Evolutionary conservation across 2,888 invertebrate genomes (phyloP).

Genomic region (Leptinotarsa rubiginosa): DNA sequence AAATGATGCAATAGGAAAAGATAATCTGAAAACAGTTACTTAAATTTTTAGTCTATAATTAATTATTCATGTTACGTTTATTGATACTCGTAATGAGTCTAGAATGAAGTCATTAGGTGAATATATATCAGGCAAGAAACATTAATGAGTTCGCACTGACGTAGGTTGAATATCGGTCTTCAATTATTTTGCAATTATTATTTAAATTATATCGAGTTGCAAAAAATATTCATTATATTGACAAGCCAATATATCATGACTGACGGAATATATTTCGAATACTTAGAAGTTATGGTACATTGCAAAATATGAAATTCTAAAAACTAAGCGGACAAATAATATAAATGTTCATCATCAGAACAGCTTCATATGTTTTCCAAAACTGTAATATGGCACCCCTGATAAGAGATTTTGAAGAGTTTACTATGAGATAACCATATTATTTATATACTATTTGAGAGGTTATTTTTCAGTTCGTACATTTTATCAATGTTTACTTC

Average conservation of each 20-base stretch:
- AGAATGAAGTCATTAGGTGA: constrained; percentile 18
- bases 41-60: background rate
- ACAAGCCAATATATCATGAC: constrained; percentile 6
- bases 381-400: no score
- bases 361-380: background rate
- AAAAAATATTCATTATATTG: constrained; percentile 9
- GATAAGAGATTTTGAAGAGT: no score
- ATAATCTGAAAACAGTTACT: background rate
- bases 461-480: background rate
- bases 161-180: constrained; percentile 41
- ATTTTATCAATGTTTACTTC: constrained; percentile 3
- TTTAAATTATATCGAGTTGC: constrained; percentile 17
- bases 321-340: no score
- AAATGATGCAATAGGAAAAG: background rate
- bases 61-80: background rate
- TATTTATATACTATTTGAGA: background rate
- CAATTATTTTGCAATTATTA: constrained; percentile 31
- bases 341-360: no score
- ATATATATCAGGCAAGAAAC: constrained; percentile 16
- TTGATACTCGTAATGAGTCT: constrained; percentile 9
- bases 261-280: background rate
- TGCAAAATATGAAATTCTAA: no score
- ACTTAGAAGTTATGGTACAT: background rate
- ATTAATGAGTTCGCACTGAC: constrained; percentile 35
- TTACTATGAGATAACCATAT: background rate